A percentile compares a stretch with the other conserved stretches of the same genome.
phyloP scores from a whole-genome alignment of 2,888 invertebrate genomes.

The Lucinisca nassula region DNA sequence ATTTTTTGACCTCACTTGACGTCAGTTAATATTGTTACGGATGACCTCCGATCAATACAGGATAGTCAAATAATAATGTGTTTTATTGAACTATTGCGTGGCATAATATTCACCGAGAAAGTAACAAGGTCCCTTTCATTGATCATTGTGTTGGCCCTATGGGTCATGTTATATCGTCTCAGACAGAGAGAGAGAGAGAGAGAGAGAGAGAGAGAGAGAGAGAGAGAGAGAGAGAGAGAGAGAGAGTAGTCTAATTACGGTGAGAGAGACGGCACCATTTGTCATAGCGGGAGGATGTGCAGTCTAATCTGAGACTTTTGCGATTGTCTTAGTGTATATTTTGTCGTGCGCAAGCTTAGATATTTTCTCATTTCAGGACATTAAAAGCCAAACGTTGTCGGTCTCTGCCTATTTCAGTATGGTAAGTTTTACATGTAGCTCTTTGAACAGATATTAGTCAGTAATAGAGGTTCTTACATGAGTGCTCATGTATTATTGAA shows the following conservation, averaged over 20 bases:
- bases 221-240: neutral
- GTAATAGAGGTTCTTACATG: too few species aligned
- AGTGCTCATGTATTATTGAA: too few species aligned
- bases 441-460: too few species aligned
- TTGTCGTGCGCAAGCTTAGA: neutral
- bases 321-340: neutral
- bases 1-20: too few species aligned
- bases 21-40: too few species aligned
- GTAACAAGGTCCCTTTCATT: too few species aligned
- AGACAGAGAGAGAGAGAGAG: neutral
- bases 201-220: neutral
- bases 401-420: constrained; percentile 59
- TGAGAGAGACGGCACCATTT: neutral
- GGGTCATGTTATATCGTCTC: too few species aligned
- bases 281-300: neutral
- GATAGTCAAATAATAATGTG: too few species aligned
- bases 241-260: neutral
- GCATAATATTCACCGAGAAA: too few species aligned
- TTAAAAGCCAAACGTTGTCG: constrained; percentile 59
- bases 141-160: too few species aligned
- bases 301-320: neutral
- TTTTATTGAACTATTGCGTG: too few species aligned
- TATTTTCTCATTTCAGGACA: constrained; percentile 45
- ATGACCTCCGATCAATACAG: too few species aligned
- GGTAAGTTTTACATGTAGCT: constrained; percentile 40